Base-by-base conservation (phyloP, 2,888 invertebrate species). In the Ectemnius cavifrons region DNA sequence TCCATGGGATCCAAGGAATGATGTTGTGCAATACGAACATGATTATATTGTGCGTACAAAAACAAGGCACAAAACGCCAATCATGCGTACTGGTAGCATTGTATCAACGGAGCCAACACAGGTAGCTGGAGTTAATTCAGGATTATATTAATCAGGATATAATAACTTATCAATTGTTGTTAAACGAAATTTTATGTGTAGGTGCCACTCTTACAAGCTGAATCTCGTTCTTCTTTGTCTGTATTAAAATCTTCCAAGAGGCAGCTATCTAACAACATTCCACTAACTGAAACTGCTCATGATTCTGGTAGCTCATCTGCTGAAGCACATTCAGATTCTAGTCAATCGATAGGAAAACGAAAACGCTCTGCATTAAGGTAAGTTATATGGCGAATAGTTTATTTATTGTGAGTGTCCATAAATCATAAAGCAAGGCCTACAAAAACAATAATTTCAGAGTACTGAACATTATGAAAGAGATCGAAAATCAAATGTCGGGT, bases 1-100 rank as follows among this genome's bases (percentile, higher is more conserved):
- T 57, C 97, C 98, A 0, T 98, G 98, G 98, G 96, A 97, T 91
- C 93, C 94, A 0, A 93, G 95, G 68, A 97, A 97, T 79, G 98
- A 98, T 90, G 91, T 97, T 27, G 92, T 96, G 78, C 98, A 98
- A 88, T 98, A 95, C 89, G 98, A 98, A 89, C 93, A 94, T 5
- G 94, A 96, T 67, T 98, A 95, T 89, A 92, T 95, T 63, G 95
- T 98, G 52, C 93, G 94, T 70, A 96, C 97, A 0, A 94, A 95
- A 89, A 95, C 96, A 6, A 93, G 94, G 69, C 95, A 95, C 89
- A 94, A 94, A 81, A 95, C 96, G 23, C 95, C 96, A 60, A 94
- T 95, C 86, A 94, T 95, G 84, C 92, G 95, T 77, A 94, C 95
- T 46, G 93, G 94, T 63, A 95, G 95, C 89, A 94, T 95, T 78